phyloP scores from a whole-genome alignment of 2,797 vertebrate species.

The Sebastes diploproa region DNA sequence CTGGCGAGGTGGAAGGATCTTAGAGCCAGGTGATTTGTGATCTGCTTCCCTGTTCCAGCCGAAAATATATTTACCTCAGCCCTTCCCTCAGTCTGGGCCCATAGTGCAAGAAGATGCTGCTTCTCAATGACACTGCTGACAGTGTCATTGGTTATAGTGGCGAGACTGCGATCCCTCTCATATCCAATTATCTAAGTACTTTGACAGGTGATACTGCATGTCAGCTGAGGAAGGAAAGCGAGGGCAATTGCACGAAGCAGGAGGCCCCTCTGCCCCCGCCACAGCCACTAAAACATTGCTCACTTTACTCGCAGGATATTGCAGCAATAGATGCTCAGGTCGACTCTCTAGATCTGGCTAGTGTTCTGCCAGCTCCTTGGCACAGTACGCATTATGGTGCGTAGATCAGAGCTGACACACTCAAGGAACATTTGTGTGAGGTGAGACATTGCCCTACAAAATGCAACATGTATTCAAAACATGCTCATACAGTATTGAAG shows the following conservation, averaged over 20 bases:
- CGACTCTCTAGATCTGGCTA: constrained; percentile 87
- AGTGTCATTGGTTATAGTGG: constrained; percentile 79
- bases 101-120: constrained; percentile 71
- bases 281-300: constrained; percentile 85
- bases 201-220: constrained; percentile 93
- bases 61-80: constrained; percentile 73
- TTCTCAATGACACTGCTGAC: constrained; percentile 73
- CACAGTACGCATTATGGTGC: constrained; percentile 83
- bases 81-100: constrained; percentile 60
- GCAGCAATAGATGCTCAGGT: constrained; percentile 76
- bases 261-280: constrained; percentile 62
- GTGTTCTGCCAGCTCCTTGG: constrained; percentile 82
- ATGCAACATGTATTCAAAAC: constrained; percentile 34
- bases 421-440: constrained; percentile 56
- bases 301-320: constrained; percentile 90
- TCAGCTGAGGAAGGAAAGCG: constrained; percentile 87
- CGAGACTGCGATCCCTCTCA: constrained; percentile 73
- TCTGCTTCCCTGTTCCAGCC: constrained; percentile 73
- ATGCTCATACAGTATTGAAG: not conserved
- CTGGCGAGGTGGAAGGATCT: constrained; percentile 65
- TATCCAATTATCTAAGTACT: constrained; percentile 86
- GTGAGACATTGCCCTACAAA: constrained; percentile 59
- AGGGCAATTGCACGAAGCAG: constrained; percentile 63
- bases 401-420: constrained; percentile 83
- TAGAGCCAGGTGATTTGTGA: constrained; percentile 72